These are phyloP conservation scores for Podargus strigoides DNA, from an alignment of 2,797 vertebrate species.

Conservation along the genomic window DNA sequence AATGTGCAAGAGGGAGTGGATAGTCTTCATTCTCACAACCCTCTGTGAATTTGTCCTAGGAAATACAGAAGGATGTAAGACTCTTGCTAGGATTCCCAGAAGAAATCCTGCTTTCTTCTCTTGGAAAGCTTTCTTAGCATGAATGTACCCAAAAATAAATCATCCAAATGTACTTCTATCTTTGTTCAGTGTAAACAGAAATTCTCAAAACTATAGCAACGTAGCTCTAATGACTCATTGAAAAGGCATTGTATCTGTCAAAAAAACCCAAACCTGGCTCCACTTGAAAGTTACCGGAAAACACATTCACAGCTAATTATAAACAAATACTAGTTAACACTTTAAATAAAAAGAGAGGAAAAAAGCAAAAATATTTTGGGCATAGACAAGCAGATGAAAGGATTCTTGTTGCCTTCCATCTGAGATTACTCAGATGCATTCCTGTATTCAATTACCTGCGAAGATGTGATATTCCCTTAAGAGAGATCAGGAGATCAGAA, in stretches of 20 bases:
- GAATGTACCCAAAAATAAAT: neutral
- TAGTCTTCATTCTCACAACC: neutral
- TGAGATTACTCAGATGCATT: slow-evolving; percentile 74
- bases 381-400: slow-evolving; percentile 72
- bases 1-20: neutral
- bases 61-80: neutral
- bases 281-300: slow-evolving; percentile 62
- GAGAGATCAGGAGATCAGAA: slow-evolving; percentile 69
- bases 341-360: slow-evolving; percentile 62
- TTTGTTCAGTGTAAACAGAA: slow-evolving; percentile 15
- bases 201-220: slow-evolving; percentile 14
- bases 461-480: slow-evolving; percentile 77
- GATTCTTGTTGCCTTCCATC: slow-evolving; percentile 67
- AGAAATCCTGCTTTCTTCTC: neutral
- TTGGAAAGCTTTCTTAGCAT: neutral
- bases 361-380: slow-evolving; percentile 68
- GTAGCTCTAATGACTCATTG: slow-evolving; percentile 20
- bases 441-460: slow-evolving; percentile 83
- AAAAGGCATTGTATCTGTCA: slow-evolving; percentile 32
- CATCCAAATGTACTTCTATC: neutral
- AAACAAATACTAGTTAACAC: slow-evolving; percentile 72
- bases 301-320: slow-evolving; percentile 68
- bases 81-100: neutral
- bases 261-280: slow-evolving; percentile 16
- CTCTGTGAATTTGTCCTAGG: neutral